These are phyloP conservation scores for Glyphotaelius pellucidus DNA, from an alignment of 2,888 invertebrate species.

Conservation along the genomic window DNA sequence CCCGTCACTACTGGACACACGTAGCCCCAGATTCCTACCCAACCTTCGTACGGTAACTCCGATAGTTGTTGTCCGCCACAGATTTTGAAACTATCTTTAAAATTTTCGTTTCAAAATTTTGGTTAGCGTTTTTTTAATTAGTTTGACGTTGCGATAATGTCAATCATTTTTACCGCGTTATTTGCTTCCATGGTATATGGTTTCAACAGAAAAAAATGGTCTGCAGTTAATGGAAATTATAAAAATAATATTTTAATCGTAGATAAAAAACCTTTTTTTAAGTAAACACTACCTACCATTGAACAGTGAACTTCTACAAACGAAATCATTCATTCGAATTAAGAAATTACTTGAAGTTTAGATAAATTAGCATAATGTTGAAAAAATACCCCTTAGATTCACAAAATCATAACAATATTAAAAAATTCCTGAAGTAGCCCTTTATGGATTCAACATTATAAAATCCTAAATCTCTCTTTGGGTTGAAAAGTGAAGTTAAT, in stretches of 20 bases:
- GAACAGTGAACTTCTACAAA: not conserved
- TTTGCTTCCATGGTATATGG: no score
- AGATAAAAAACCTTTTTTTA: no score
- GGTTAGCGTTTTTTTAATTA: not conserved
- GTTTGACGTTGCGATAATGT: not conserved
- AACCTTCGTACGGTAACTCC: no score
- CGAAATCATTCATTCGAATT: not conserved
- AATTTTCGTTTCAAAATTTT: not conserved
- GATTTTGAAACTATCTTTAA: no score
- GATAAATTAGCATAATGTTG: not conserved
- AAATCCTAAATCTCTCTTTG: not conserved
- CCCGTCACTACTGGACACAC: no score
- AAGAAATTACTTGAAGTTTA: not conserved
- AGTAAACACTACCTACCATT: no score
- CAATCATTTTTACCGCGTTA: not conserved
- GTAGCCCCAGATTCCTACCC: no score
- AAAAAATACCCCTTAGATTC: not conserved
- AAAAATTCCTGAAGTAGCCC: not conserved
- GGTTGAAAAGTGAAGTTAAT: conserved; percentile 12
- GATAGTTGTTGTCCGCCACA: no score
- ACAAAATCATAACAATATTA: not conserved
- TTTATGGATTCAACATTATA: conserved; percentile 2
- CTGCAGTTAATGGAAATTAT: no score
- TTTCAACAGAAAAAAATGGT: no score
- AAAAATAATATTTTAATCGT: no score